These are phyloP conservation scores for Mionectes olivaceus DNA, from an alignment of 2,797 vertebrate species.

Conservation along the genomic window DNA sequence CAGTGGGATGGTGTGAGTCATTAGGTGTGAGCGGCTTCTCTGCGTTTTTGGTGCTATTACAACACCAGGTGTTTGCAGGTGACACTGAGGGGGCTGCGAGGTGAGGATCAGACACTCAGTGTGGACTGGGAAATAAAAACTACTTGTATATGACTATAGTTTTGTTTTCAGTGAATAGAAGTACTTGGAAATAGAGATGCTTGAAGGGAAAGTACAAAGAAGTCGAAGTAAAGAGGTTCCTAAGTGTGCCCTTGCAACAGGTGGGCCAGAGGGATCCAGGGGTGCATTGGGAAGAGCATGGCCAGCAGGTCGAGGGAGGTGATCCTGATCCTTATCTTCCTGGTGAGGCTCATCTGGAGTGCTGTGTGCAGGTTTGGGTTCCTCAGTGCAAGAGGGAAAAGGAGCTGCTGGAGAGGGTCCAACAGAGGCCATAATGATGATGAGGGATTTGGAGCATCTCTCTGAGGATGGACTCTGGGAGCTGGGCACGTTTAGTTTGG, in stretches of 20 bases:
- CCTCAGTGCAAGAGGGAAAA: accelerated
- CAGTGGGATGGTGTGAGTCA: not conserved
- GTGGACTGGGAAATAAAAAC: not conserved
- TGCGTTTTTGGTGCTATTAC: not conserved
- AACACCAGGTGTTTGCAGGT: not conserved
- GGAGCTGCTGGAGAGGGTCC: not conserved
- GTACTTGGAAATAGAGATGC: not conserved
- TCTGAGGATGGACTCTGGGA: not conserved
- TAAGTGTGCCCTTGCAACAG: not conserved
- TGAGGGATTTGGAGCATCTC: not conserved
- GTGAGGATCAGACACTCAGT: accelerated
- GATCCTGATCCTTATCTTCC: not conserved
- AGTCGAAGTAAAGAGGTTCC: accelerated
- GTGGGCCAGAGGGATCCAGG: too few species aligned
- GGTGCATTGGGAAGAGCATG: accelerated
- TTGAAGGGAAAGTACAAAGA: not conserved
- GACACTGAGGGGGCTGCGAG: not conserved
- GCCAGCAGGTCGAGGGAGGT: not conserved
- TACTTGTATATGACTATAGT: accelerated
- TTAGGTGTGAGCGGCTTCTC: accelerated
- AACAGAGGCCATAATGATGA: too few species aligned
- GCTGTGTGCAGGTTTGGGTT: not conserved
- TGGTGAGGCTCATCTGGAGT: not conserved
- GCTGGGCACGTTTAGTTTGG: not conserved
- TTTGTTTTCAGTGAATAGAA: not conserved